A percentile compares a stretch with the other conserved stretches of the same genome.
Conservation (phyloP, 2,797 vertebrate species). For the Mus spretus region DNA sequence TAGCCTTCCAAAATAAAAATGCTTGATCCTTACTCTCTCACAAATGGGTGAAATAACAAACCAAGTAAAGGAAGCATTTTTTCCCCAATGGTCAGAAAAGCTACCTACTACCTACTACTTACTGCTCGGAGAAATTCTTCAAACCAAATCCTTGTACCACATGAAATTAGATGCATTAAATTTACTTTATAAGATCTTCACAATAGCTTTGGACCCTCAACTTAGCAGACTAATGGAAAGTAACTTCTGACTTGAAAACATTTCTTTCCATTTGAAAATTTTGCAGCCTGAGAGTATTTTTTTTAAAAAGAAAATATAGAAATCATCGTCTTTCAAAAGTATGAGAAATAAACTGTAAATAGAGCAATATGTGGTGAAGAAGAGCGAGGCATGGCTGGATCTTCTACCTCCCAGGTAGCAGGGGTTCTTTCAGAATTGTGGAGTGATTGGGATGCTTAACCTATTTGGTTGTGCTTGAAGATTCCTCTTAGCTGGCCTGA, state of each 20-base stretch:
- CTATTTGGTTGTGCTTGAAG: slow-evolving; percentile 70
- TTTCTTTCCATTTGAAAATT: slow-evolving; percentile 84
- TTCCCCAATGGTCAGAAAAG: slow-evolving; percentile 58
- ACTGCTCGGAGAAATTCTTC: slow-evolving; percentile 59
- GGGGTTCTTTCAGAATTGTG: slow-evolving; percentile 74
- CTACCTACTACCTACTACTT: slow-evolving; percentile 42
- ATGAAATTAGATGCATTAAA: slow-evolving; percentile 66
- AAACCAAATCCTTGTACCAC: slow-evolving; percentile 53
- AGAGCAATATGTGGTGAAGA: slow-evolving; percentile 81
- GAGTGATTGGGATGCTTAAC: slow-evolving; percentile 79
- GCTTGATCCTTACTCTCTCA: slow-evolving; percentile 76
- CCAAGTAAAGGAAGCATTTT: slow-evolving; percentile 69
- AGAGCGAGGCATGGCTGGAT: slow-evolving; percentile 76
- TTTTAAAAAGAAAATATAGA: slow-evolving; percentile 68
- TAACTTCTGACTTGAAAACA: slow-evolving; percentile 77
- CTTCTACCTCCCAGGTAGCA: slow-evolving; percentile 74
- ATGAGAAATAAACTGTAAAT: slow-evolving; percentile 84
- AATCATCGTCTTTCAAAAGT: slow-evolving; percentile 84
- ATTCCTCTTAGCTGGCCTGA: slow-evolving; percentile 83
- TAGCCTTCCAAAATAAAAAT: slow-evolving; percentile 81
- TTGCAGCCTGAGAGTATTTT: slow-evolving; percentile 74
- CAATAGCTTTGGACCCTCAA: slow-evolving; percentile 72
- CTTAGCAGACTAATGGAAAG: slow-evolving; percentile 78
- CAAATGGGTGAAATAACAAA: slow-evolving; percentile 76
- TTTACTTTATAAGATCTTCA: slow-evolving; percentile 60